Base-by-base conservation (phyloP, 2,113 vertebrate species). In the Raphicerus campestris region DNA sequence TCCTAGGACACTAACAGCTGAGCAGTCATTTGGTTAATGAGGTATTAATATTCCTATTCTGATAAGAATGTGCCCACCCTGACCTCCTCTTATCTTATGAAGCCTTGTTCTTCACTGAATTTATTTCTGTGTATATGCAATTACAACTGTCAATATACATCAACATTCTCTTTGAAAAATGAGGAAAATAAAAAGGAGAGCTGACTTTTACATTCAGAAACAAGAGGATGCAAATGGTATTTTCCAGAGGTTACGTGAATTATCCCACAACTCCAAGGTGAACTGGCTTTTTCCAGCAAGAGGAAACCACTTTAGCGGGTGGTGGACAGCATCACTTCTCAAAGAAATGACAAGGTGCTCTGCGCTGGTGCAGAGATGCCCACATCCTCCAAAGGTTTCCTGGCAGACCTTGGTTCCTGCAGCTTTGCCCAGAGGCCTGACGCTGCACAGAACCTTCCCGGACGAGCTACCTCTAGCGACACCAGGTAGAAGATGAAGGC, bases 331-430 rank as follows among this genome's bases (percentile, higher is more conserved):
- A 30, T 53, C 20, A 24, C 42, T 73, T 88, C 84, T 83, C 26
- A 39, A 30, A 95, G 42, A 51, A 39, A 10, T 10, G 16, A 5
- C 1, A 1, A 16, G 3, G 10, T 19, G 78, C 7, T 78, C 60
- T 22, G 2, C 0, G 1, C 1, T 10, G 13, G 26, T 19, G 32
- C 17, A 20, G 56, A 86, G 55, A 47, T n/a, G 28, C n/a, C 45
- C 28, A 6, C 6, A 14, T 10, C 10, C 35, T 80, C 61, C 14
- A 17, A 2, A 63, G 53, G 22, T 20, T 0, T 53, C 14, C 51
- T n/a, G 35, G 16, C 35, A 30, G 32, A 35, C 24, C 42, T 58
- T 39, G 30, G 63, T 26, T 91, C 81, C 51, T 61, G 42, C 47
- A 87, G 15, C 19, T 53, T n/a, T 2, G 28, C 42, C 45, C 35